Conservation (phyloP, 1,140 invertebrate species). For the Cardiocondyla obscurior region DNA sequence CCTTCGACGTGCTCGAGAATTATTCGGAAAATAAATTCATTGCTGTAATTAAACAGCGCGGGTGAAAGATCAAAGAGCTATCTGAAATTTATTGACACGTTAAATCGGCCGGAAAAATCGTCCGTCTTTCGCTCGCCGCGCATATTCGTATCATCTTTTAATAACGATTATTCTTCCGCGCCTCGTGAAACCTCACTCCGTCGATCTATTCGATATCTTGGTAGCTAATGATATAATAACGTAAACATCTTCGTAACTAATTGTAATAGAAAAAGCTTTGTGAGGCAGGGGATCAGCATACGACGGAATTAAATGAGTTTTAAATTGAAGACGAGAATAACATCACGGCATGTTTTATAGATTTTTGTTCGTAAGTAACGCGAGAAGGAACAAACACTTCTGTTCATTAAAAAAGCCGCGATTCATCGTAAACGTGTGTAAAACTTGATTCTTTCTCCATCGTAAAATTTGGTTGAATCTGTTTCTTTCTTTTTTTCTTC, state of each 20-base stretch:
- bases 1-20: background rate
- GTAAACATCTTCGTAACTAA: background rate
- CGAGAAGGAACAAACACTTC: background rate
- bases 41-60: background rate
- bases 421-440: background rate
- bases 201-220: background rate
- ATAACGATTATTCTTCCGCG: background rate
- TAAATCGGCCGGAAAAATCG: background rate
- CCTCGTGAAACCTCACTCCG: background rate
- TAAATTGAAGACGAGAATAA: slow-evolving; percentile 9
- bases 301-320: background rate
- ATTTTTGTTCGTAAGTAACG: background rate
- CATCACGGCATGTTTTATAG: background rate
- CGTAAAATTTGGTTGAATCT: background rate
- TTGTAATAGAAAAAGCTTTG: slow-evolving; percentile 6
- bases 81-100: background rate
- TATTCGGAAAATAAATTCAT: background rate
- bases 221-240: background rate
- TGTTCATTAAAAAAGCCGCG: background rate
- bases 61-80: background rate
- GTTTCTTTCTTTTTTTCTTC: background rate
- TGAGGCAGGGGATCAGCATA: background rate
- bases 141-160: background rate
- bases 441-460: background rate
- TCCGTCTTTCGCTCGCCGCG: background rate